Percentiles rank a stretch among this genome's conserved stretches.
These are phyloP conservation scores for Palaemon carinicauda DNA, from an alignment of 1,140 invertebrate genomes.

Conservation along the genomic window DNA sequence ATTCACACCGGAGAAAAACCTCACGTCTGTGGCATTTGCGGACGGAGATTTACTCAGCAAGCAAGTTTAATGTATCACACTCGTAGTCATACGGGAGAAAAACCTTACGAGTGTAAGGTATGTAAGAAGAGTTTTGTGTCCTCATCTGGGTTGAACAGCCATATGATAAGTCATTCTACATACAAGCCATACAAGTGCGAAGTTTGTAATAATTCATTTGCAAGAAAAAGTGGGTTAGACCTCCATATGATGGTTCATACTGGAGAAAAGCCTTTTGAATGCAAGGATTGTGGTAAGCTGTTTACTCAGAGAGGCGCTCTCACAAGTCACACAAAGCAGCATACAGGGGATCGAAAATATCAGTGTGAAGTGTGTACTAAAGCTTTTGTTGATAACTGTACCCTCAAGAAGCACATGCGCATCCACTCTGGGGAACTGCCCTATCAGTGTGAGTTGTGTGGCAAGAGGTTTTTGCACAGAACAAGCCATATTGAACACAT, in stretches of 20 bases:
- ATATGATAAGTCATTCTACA: too few relatives aligned
- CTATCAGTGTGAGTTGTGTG: conserved; percentile 73
- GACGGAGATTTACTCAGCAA: too few relatives aligned
- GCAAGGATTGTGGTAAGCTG: background rate
- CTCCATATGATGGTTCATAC: background rate
- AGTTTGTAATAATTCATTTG: background rate
- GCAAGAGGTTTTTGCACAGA: conserved; percentile 34
- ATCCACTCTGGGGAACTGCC: conserved; percentile 92
- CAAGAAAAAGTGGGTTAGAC: background rate
- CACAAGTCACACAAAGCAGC: background rate
- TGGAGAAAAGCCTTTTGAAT: background rate
- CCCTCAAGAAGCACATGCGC: conserved; percentile 67
- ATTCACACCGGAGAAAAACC: too few relatives aligned
- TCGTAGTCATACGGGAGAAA: too few relatives aligned
- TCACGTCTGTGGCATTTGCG: too few relatives aligned
- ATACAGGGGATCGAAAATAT: background rate
- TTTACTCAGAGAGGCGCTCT: background rate
- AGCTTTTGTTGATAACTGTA: background rate
- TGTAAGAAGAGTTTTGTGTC: too few relatives aligned
- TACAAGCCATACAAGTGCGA: too few relatives aligned
- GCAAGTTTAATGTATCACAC: too few relatives aligned
- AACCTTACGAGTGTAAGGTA: too few relatives aligned
- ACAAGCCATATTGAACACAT: conserved; percentile 59
- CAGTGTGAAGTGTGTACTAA: background rate
- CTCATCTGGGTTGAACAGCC: too few relatives aligned